Percentiles rank a stretch among this genome's conserved stretches.
Conservation (phyloP, 2,888 invertebrate species). For the Opisthograptis luteolata region DNA sequence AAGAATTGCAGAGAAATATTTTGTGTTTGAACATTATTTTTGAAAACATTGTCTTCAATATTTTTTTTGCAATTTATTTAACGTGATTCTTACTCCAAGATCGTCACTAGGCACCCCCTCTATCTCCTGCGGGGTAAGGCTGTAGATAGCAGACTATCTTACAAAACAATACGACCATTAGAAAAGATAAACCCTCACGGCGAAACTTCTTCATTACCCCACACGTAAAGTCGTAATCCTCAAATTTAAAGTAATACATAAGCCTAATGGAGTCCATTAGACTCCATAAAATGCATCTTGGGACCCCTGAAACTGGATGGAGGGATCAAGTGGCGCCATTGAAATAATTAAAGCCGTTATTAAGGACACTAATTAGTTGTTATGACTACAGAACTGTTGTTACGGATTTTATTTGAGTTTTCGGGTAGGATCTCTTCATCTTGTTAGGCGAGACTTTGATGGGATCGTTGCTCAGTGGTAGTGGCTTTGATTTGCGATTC, state of each 20-base stretch:
- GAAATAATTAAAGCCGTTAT: conserved; percentile 27
- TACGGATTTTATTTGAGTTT: conserved; percentile 4
- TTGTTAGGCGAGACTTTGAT: not conserved
- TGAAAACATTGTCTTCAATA: too few relatives aligned
- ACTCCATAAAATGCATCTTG: conserved; percentile 30
- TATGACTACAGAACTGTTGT: conserved; percentile 12
- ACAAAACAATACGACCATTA: conserved; percentile 6
- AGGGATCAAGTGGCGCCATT: conserved; percentile 28
- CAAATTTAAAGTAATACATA: conserved; percentile 39
- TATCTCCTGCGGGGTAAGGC: too few relatives aligned
- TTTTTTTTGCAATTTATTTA: too few relatives aligned
- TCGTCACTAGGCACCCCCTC: too few relatives aligned
- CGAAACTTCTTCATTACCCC: conserved; percentile 19
- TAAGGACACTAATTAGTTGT: conserved; percentile 24
- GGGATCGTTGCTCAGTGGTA: too few relatives aligned
- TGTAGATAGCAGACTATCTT: too few relatives aligned
- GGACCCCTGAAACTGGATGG: conserved; percentile 22
- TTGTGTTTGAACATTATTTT: too few relatives aligned
- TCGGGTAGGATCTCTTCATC: not conserved
- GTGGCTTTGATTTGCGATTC: too few relatives aligned
- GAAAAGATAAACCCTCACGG: conserved; percentile 10
- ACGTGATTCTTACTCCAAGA: too few relatives aligned
- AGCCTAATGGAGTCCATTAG: conserved; percentile 31
- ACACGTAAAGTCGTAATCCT: conserved; percentile 29
- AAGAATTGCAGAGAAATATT: too few relatives aligned